A percentile compares a stretch with the other conserved stretches of the same genome.
Conservation (phyloP, 2,113 vertebrate species). For the Salvator merianae region DNA sequence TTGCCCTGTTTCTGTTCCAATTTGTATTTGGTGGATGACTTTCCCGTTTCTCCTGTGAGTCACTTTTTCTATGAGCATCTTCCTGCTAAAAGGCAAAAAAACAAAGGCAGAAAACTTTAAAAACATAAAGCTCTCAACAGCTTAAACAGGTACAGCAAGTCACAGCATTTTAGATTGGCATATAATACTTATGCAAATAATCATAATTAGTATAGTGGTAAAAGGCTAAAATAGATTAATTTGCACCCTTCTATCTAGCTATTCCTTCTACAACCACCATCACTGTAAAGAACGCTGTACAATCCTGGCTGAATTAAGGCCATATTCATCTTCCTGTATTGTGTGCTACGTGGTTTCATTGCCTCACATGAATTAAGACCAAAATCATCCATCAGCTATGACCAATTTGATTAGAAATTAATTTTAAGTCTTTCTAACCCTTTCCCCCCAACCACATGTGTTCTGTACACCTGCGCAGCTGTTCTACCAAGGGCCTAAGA, state of each 20-base stretch:
- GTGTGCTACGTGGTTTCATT: no score
- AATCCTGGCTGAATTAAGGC: no score
- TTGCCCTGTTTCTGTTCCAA: conserved; percentile 84
- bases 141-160: not conserved
- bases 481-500: conserved; percentile 1
- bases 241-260: conserved; percentile 35
- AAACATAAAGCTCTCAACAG: not conserved
- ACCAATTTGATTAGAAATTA: conserved; percentile 53
- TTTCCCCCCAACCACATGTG: conserved; percentile 25
- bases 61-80: conserved; percentile 79
- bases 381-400: conserved; percentile 68
- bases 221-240: conserved; percentile 36
- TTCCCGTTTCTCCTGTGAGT: conserved; percentile 83
- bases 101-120: conserved; percentile 5
- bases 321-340: no score
- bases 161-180: not conserved
- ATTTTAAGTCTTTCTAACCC: conserved; percentile 62
- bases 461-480: conserved; percentile 43
- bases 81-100: conserved; percentile 74
- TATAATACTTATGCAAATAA: not conserved
- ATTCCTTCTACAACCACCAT: not conserved
- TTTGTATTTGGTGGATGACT: conserved; percentile 72
- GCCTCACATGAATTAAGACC: conserved; percentile 37
- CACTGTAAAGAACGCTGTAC: conserved; percentile 26
- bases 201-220: not conserved